These are phyloP conservation scores for Habrosyne pyritoides DNA, from an alignment of 2,888 invertebrate species.

Conservation along the genomic window DNA sequence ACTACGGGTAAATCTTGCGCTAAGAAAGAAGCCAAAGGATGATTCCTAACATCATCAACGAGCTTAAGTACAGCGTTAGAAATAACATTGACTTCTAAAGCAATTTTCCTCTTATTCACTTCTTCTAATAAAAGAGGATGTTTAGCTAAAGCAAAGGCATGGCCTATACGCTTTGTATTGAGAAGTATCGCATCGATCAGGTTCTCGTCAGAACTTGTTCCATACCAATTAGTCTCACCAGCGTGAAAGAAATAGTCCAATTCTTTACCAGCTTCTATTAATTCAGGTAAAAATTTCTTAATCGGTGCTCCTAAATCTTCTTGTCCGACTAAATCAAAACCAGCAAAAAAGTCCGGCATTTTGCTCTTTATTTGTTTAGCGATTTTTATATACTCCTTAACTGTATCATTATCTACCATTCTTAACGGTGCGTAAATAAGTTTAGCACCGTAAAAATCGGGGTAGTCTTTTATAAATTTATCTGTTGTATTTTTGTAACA, in stretches of 20 bases:
- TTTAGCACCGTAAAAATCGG: conserved; percentile 87
- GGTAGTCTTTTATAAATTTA: conserved; percentile 82
- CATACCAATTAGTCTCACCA: conserved; percentile 92
- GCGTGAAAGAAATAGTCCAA: conserved; percentile 90
- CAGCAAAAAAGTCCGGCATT: conserved; percentile 88
- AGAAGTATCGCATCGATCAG: conserved; percentile 89
- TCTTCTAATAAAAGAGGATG: conserved; percentile 87
- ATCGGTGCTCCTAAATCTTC: conserved; percentile 88
- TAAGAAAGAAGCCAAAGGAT: conserved; percentile 87
- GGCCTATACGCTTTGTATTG: conserved; percentile 89
- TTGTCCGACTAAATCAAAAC: conserved; percentile 92
- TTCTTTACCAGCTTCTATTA: conserved; percentile 73
- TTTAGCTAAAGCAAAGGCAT: conserved; percentile 88
- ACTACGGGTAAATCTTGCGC: conserved; percentile 88
- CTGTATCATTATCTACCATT: conserved; percentile 57
- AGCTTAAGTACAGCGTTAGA: conserved; percentile 90
- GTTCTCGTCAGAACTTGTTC: conserved; percentile 87
- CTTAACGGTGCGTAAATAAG: conserved; percentile 88
- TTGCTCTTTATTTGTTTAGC: conserved; percentile 68
- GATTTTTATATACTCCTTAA: conserved; percentile 75
- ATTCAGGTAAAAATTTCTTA: conserved; percentile 80
- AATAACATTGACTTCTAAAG: conserved; percentile 90
- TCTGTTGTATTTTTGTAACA: conserved; percentile 82
- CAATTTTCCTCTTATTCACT: conserved; percentile 84
- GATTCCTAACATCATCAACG: conserved; percentile 89